phyloP scores from a whole-genome alignment of 1,140 invertebrate species.

The Heliothis subflexa region DNA sequence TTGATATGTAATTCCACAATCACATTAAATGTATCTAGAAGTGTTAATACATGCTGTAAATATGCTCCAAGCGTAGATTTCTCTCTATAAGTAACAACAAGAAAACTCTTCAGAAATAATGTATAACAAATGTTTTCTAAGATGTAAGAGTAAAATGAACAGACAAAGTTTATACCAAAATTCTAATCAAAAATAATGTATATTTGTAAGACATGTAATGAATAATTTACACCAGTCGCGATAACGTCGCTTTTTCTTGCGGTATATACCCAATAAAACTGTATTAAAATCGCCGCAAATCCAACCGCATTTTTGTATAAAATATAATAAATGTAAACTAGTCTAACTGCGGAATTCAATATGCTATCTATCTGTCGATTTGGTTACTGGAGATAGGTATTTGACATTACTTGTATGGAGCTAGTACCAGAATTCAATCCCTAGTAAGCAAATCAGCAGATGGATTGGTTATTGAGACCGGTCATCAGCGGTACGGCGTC shows the following conservation, averaged over 20 bases:
- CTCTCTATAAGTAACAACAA: slow-evolving; percentile 46
- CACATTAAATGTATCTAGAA: slow-evolving; percentile 42
- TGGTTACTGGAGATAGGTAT: too few species aligned
- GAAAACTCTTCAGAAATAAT: slow-evolving; percentile 7
- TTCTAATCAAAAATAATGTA: slow-evolving; percentile 36
- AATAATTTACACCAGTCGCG: neutral
- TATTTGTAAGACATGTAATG: slow-evolving; percentile 36
- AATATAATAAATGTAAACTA: neutral
- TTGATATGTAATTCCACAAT: slow-evolving; percentile 19
- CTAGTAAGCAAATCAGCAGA: too few species aligned
- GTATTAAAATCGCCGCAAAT: neutral
- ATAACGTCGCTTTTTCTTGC: neutral
- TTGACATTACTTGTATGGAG: too few species aligned
- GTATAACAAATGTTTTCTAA: slow-evolving; percentile 10
- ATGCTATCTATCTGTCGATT: too few species aligned
- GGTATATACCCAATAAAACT: too few species aligned
- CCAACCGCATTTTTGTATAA: slow-evolving; percentile 6
- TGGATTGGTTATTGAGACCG: too few species aligned
- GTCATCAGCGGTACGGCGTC: neutral
- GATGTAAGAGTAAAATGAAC: slow-evolving; percentile 1
- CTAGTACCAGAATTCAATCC: too few species aligned
- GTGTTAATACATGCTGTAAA: slow-evolving; percentile 59
- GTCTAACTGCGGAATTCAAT: neutral
- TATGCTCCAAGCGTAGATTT: slow-evolving; percentile 57
- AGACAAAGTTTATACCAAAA: slow-evolving; percentile 45